Base-by-base conservation (phyloP, 2,113 vertebrate genomes). In the Onychostoma macrolepis region DNA sequence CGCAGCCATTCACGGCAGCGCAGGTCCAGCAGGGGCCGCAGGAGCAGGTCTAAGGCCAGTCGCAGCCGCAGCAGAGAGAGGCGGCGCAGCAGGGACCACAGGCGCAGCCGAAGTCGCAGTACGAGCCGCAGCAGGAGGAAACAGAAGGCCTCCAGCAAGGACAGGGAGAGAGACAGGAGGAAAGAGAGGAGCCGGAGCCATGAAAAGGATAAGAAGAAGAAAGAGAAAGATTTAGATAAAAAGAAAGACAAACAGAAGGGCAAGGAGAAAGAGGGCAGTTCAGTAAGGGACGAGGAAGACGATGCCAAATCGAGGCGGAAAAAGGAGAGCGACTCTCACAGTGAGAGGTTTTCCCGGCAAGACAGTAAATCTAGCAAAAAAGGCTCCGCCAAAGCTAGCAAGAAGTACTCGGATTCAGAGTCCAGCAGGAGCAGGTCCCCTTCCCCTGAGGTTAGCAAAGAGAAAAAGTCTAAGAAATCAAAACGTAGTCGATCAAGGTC, bases 401-500 rank as follows among this genome's bases (percentile, higher is more conserved):
- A 95, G 94, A 98, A 94, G 88, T 95, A 90, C 88, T 99, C 97
- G 28, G 97, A 97, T 92, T 98, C 98, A 0, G 97, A 99, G 85
- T 98, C 98, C 89, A 99, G 98, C 93, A 96, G 96, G 93, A 97
- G 96, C 96, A 98, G 97, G 92, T 99, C 98, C 89, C 97, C 96
- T 72, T 95, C 96, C 24, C 97, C 96, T 86, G 97, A 97, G 92
- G 95, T 97, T 97, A 98, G 97, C 94, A 99, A 97, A 94, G 98
- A 98, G 93, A 99, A 98, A 94, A 99, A 99, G 94, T 95, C 96
- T 88, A 99, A 99, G 95, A 99, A 98, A 96, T 96, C 96, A 87
- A 99, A 99, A 95, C 97, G 97, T 96, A 98, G 98, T 96, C 98
- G 98, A 83, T 99, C 98, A 94, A 94, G 96, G 92, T 99, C 98